phyloP scores from a whole-genome alignment of 2,113 vertebrate species.

The Dinomys branickii region DNA sequence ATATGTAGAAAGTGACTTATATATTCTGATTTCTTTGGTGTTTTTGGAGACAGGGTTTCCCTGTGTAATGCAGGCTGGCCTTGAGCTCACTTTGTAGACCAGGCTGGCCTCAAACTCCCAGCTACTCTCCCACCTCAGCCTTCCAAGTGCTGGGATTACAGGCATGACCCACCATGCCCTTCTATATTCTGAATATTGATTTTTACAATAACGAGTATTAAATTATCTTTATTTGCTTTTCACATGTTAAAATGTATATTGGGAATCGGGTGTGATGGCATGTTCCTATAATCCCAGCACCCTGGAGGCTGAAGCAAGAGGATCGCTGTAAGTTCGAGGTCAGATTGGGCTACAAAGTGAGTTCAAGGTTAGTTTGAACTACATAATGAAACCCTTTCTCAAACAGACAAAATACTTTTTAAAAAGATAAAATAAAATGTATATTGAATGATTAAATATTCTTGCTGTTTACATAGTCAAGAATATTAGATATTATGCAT shows the following conservation, averaged over 20 bases:
- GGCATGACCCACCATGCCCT: neutral
- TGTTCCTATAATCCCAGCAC: neutral
- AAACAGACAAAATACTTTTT: neutral
- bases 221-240: neutral
- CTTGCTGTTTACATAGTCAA: neutral
- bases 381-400: neutral
- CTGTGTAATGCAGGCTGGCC: too few relatives aligned
- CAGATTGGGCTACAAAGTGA: neutral
- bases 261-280: neutral
- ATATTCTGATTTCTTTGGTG: neutral
- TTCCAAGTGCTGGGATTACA: too few relatives aligned
- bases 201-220: neutral
- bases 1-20: neutral
- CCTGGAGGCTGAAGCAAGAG: neutral
- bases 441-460: neutral
- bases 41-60: too few relatives aligned
- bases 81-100: too few relatives aligned
- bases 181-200: neutral
- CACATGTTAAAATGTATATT: neutral
- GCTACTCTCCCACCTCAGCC: too few relatives aligned
- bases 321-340: neutral
- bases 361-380: neutral
- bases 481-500: too few relatives aligned
- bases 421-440: neutral
- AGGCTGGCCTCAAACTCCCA: too few relatives aligned